These are phyloP conservation scores for Dermolepida albohirtum DNA, from an alignment of 2,888 invertebrate species.

Conservation along the genomic window DNA sequence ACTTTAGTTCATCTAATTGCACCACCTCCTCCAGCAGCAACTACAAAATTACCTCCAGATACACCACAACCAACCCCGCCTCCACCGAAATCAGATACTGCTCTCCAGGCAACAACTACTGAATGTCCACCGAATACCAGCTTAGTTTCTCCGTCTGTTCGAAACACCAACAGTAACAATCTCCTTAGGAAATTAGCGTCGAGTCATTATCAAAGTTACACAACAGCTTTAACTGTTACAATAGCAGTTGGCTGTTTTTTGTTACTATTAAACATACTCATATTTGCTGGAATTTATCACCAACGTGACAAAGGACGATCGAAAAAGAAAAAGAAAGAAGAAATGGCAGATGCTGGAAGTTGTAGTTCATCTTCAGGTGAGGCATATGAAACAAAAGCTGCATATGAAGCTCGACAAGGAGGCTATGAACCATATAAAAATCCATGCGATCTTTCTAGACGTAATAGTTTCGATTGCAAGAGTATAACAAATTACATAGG, in stretches of 20 bases:
- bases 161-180: conserved; percentile 72
- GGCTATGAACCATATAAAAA: conserved; percentile 57
- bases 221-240: conserved; percentile 88
- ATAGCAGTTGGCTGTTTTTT: conserved; percentile 89
- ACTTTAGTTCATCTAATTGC: conserved; percentile 71
- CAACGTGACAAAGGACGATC: conserved; percentile 77
- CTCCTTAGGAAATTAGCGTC: conserved; percentile 80
- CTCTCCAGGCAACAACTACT: conserved; percentile 70
- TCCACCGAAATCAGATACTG: conserved; percentile 67
- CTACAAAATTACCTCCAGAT: conserved; percentile 60
- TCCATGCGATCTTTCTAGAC: conserved; percentile 67
- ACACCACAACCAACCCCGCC: conserved; percentile 63
- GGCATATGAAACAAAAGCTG: conserved; percentile 70
- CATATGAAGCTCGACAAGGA: conserved; percentile 48
- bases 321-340: conserved; percentile 79
- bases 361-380: conserved; percentile 68
- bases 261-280: conserved; percentile 82
- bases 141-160: conserved; percentile 61
- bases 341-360: conserved; percentile 74
- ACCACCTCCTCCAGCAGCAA: conserved; percentile 66
- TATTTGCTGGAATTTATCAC: conserved; percentile 90
- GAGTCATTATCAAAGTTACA: conserved; percentile 88
- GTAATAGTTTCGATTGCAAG: conserved; percentile 70
- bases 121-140: conserved; percentile 80
- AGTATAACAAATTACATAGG: conserved; percentile 70